Base-by-base conservation (phyloP, 2,113 vertebrate species). In the Sphyrna mokarran region DNA sequence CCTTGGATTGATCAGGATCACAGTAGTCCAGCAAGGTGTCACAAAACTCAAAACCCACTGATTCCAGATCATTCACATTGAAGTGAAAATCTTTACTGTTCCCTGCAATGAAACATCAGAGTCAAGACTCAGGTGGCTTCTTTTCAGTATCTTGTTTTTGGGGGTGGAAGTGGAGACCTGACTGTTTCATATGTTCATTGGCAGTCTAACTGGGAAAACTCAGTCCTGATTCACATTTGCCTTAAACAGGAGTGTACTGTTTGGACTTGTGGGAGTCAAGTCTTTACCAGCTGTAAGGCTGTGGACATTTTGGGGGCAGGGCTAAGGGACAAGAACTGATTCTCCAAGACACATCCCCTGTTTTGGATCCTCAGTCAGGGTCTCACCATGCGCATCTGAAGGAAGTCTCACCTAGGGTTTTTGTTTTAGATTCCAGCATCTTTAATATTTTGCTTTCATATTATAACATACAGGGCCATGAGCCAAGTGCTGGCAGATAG, bases 21-120 rank as follows among this genome's bases (percentile, higher is more conserved):
- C 96, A 97, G 68, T 97, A 98, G 69, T 97, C 97, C 95, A 98
- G 96, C 78, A 98, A 97, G 78, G 97, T 97, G 95, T 97, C 97
- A 96, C 98, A 98, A 96, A 98, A 98, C 96, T 97, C 97, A 93
- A 97, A 97, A 72, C 98, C 98, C 96, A 97, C 96, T 87, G 97
- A 97, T 85, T 98, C 97, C 83, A 98, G 96, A 91, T 97, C 97
- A 96, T 97, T 97, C 13, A 96, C 97, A 96, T 94, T 96, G 66
- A 98, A 98, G 96, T 97, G 97, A 11, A 96, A 97, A 70, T 97
- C 97, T 96, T 76, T 96, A 96, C 97, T 97, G 95, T 96, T 96
- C 96, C 97, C 98, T 98, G 96, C 48, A 97, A 97, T 63, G 2
- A 90, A 68, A 90, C 40, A 91, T 37, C 83, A 61, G 13, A 48